phyloP scores from a whole-genome alignment of 2,888 invertebrate genomes.

The Augochlorella aurata region DNA sequence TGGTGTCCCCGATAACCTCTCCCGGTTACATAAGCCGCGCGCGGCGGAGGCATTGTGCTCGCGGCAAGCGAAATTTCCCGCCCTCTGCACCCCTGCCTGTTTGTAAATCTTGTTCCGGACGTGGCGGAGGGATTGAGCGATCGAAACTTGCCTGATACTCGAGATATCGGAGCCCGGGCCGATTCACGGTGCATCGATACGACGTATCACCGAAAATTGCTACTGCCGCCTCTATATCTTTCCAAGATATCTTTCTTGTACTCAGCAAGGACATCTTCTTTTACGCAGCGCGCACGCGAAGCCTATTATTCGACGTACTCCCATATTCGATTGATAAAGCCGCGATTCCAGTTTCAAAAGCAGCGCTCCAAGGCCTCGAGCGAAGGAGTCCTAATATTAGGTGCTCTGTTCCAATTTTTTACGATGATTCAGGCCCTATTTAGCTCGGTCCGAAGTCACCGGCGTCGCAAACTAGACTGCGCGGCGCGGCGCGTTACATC shows the following conservation, averaged over 20 bases:
- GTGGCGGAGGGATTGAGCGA: slow-evolving; percentile 27
- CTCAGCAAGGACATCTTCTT: no score
- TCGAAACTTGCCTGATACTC: not conserved
- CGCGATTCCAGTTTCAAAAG: no score
- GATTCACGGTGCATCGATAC: not conserved
- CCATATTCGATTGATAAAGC: no score
- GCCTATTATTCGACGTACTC: no score
- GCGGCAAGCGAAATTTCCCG: slow-evolving; percentile 52
- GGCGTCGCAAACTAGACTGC: slow-evolving; percentile 34
- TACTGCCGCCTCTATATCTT: not conserved
- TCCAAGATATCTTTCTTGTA: no score
- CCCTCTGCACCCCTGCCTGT: not conserved
- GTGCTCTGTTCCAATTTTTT: not conserved
- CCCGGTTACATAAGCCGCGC: slow-evolving; percentile 42
- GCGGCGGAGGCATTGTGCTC: slow-evolving; percentile 39
- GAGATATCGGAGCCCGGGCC: not conserved
- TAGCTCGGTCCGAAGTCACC: not conserved
- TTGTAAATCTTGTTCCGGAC: slow-evolving; percentile 26
- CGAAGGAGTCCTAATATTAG: slow-evolving; percentile 12
- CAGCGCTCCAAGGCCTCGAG: not conserved
- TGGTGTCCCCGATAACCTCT: slow-evolving; percentile 45
- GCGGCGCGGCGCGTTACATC: slow-evolving; percentile 62
- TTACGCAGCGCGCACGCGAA: no score
- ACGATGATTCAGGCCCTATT: not conserved
- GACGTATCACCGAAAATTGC: not conserved